phyloP scores from a whole-genome alignment of 1,140 invertebrate species.

The Drosophila ohnishii region DNA sequence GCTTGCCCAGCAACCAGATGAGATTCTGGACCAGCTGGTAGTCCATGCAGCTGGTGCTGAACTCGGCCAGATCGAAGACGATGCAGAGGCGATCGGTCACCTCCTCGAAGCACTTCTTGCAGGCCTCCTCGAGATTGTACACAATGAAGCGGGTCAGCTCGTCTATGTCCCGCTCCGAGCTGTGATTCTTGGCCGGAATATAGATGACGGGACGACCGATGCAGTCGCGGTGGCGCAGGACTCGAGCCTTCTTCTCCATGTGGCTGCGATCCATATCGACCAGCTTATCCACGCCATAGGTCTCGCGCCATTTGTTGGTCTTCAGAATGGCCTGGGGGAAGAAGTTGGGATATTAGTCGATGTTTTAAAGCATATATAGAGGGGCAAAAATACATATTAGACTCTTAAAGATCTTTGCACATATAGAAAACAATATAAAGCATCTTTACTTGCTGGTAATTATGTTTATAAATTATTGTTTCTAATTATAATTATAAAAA shows the following conservation, averaged over 20 bases:
- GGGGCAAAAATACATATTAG: background rate
- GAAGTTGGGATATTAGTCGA: background rate
- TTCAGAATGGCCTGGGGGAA: constrained; percentile 87
- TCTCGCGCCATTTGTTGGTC: constrained; percentile 90
- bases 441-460: background rate
- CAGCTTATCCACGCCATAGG: constrained; percentile 87
- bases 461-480: background rate
- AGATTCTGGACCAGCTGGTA: constrained; percentile 90
- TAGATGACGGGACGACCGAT: constrained; percentile 89
- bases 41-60: constrained; percentile 89
- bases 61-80: constrained; percentile 89
- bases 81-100: constrained; percentile 91
- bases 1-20: constrained; percentile 89
- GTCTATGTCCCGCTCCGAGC: constrained; percentile 88
- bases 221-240: constrained; percentile 88
- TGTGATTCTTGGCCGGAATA: constrained; percentile 90
- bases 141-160: constrained; percentile 91
- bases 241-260: constrained; percentile 87
- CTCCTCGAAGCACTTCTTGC: constrained; percentile 90
- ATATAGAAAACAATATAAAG: background rate
- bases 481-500: background rate
- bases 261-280: constrained; percentile 85
- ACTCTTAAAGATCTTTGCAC: background rate
- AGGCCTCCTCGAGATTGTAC: constrained; percentile 89
- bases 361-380: too few relatives aligned